These are phyloP conservation scores for Hippopotamus amphibius DNA, from an alignment of 2,113 vertebrate species.

Conservation along the genomic window DNA sequence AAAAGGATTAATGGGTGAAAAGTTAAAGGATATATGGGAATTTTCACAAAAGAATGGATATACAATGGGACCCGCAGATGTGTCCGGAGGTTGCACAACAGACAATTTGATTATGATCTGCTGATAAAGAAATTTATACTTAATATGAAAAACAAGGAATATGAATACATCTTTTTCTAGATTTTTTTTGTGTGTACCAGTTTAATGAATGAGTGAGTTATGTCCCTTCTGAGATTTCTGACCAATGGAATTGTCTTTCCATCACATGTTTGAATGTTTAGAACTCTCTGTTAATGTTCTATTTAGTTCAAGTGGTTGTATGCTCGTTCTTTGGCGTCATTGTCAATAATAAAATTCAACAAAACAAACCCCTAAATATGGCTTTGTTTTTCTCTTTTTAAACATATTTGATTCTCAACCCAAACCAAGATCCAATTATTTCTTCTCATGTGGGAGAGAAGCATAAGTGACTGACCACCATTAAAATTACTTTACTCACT, in stretches of 20 bases:
- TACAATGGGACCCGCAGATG: not conserved
- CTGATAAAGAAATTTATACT: not conserved
- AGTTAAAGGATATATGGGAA: not conserved
- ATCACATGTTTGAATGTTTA: constrained; percentile 65
- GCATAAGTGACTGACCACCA: constrained; percentile 20
- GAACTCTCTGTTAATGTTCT: constrained; percentile 66
- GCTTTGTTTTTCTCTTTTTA: constrained; percentile 81
- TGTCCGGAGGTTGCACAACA: not conserved
- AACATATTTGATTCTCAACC: constrained; percentile 68
- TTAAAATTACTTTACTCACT: not conserved
- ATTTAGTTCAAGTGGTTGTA: constrained; percentile 77
- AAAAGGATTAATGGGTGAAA: not conserved
- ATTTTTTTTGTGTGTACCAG: not conserved
- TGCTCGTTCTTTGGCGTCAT: constrained; percentile 74
- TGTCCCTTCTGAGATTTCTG: constrained; percentile 30
- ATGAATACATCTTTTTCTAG: not conserved
- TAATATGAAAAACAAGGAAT: not conserved
- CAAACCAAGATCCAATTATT: constrained; percentile 61
- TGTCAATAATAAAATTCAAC: constrained; percentile 78
- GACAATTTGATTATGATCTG: not conserved
- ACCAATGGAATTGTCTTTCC: constrained; percentile 33
- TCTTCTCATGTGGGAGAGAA: constrained; percentile 69
- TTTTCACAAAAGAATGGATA: not conserved
- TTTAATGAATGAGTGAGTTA: constrained; percentile 43
- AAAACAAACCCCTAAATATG: constrained; percentile 76